Percentiles rank a stretch among this genome's conserved stretches.
These are phyloP conservation scores for Eueremaeus valkanovi DNA, from an alignment of 2,888 invertebrate genomes.

Conservation along the genomic window DNA sequence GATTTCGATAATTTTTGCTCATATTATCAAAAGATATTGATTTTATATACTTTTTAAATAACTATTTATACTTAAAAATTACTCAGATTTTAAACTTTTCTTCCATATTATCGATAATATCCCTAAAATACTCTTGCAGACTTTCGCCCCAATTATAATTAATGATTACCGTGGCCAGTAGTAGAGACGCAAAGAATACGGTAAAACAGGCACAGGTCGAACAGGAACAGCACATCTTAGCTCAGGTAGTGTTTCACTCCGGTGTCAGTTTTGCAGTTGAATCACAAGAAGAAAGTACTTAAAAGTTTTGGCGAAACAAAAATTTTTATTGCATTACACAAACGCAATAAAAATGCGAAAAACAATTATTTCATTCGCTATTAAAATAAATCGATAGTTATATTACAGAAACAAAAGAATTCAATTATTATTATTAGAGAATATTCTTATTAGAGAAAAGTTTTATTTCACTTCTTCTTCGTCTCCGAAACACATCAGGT, in stretches of 20 bases:
- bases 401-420: too few relatives aligned
- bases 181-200: slow-evolving; percentile 32
- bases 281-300: neutral
- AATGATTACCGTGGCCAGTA: slow-evolving; percentile 41
- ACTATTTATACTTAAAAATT: neutral
- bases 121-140: slow-evolving; percentile 39
- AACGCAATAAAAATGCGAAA: too few relatives aligned
- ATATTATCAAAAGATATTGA: neutral
- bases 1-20: neutral
- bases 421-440: too few relatives aligned
- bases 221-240: slow-evolving; percentile 41
- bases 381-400: too few relatives aligned
- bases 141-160: slow-evolving; percentile 41
- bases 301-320: neutral
- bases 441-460: too few relatives aligned
- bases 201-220: slow-evolving; percentile 39
- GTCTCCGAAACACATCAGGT: too few relatives aligned
- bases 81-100: neutral
- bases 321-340: too few relatives aligned
- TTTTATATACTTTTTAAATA: neutral
- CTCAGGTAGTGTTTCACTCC: too few relatives aligned
- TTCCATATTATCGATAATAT: slow-evolving; percentile 34
- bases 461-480: too few relatives aligned
- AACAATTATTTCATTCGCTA: too few relatives aligned
- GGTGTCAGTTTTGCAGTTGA: neutral